Evolutionary conservation across 1,140 invertebrate species (phyloP).

Genomic region (Drosophila bocki): DNA sequence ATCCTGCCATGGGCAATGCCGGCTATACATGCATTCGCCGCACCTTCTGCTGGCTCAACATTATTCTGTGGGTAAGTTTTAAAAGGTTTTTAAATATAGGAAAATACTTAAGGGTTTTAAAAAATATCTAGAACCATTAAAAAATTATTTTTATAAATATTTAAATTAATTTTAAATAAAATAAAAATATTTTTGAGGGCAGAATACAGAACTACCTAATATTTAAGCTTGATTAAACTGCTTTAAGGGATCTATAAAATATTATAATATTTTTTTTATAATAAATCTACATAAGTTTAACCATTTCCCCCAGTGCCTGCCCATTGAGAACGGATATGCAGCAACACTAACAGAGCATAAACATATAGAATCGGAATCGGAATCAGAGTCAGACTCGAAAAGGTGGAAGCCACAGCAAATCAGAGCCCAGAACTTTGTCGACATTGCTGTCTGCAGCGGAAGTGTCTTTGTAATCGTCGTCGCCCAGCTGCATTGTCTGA

Average conservation of each 20-base stretch:
- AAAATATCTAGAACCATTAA: not conserved
- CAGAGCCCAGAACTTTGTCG: conserved; percentile 68
- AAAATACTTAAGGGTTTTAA: not conserved
- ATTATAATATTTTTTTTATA: not conserved
- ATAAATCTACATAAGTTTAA: not conserved
- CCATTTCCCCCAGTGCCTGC: not conserved
- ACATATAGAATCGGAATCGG: conserved; percentile 6
- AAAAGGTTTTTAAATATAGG: not conserved
- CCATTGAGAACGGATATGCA: conserved; percentile 49
- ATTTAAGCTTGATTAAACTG: not conserved
- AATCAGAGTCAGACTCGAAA: conserved; percentile 11
- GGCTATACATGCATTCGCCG: conserved; percentile 92
- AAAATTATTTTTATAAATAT: not conserved
- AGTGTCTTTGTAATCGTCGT: conserved; percentile 32
- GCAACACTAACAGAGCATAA: conserved; percentile 28
- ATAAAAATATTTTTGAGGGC: not conserved
- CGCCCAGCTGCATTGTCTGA: conserved; percentile 52
- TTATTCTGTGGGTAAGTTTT: conserved; percentile 90
- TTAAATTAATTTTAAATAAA: not conserved
- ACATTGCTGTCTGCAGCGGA: conserved; percentile 67
- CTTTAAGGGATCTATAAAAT: not conserved
- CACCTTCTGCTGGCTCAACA: conserved; percentile 91
- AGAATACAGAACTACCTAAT: too few relatives aligned
- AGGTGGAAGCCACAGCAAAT: conserved; percentile 19
- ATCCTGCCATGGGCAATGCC: conserved; percentile 88